A percentile compares a stretch with the other conserved stretches of the same genome.
Evolutionary conservation across 2,797 vertebrate genomes (phyloP).

Genomic region (Hephaestus fuliginosus): DNA sequence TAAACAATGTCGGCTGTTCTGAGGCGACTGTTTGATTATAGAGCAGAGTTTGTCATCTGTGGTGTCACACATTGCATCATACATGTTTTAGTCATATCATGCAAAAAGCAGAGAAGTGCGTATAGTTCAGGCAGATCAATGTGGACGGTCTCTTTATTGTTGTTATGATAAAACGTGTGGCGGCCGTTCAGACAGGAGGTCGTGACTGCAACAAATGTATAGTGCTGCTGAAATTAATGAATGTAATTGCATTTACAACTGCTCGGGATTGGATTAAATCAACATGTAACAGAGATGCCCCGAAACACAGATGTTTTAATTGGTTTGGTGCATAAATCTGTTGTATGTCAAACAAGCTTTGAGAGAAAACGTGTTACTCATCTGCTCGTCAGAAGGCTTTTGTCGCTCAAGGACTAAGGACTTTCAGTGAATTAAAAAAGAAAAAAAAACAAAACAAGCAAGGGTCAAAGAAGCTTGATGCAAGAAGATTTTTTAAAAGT

Average conservation of each 20-base stretch:
- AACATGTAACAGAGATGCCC: constrained; percentile 51
- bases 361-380: constrained; percentile 53
- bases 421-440: constrained; percentile 34
- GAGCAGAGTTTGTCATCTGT: constrained; percentile 24
- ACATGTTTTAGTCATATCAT: constrained; percentile 57
- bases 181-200: constrained; percentile 53
- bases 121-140: constrained; percentile 45
- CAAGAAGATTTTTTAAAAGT: constrained; percentile 14
- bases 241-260: constrained; percentile 62
- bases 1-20: not conserved
- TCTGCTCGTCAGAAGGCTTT: constrained; percentile 40
- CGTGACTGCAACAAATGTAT: constrained; percentile 47
- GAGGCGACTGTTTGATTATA: constrained; percentile 17
- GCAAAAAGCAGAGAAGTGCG: constrained; percentile 27
- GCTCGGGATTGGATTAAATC: constrained; percentile 63
- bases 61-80: constrained; percentile 36
- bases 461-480: constrained; percentile 34
- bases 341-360: constrained; percentile 60
- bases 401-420: constrained; percentile 51
- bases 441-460: not conserved
- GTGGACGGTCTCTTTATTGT: constrained; percentile 48
- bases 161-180: constrained; percentile 49
- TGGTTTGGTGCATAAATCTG: constrained; percentile 54
- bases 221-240: constrained; percentile 60
- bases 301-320: constrained; percentile 48